Evolutionary conservation across 2,113 vertebrate genomes (phyloP), one percentile per base, ranked within the genome.

Genomic region (Deroptyus accipitrinus): DNA sequence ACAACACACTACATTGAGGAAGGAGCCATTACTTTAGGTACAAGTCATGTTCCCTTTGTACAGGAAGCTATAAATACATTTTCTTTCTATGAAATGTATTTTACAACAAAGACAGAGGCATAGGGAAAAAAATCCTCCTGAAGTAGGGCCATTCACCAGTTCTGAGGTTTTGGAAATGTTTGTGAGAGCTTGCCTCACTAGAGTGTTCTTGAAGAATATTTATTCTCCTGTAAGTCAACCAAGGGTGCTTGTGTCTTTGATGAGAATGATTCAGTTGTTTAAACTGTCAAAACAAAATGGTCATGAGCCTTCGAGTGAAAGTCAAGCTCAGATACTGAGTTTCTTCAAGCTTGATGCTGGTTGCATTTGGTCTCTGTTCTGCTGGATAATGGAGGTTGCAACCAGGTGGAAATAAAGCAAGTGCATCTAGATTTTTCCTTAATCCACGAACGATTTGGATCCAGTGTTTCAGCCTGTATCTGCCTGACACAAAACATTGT

Each of bases 81-180:
- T 93, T 93, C 51, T 77, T 88, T 88, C 85, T 78, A 83, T 88
- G 82, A 94, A 88, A 88, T 18, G 2, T 25, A 25, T 73, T 85
- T 84, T 67, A 13, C 30, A 78, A 51, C 15, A 91, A 25, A 75
- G 44, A 64, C 13, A 74, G 20, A 85, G 5, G 13, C 28, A 27
- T 59, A 80, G 46, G 22, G 5, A 15, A 17, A 49, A 49, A 51
- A 67, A 11, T 12, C 13, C 62, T 28, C 5, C 23, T 19, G 9
- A 44, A 52, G 23, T 33, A 41, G 37, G 24, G 20, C 3, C 13
- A 28, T 62, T 90, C 54, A 90, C 4, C 30, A 30, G 1, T 66
- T 86, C n/a, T 87, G 78, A 91, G 54, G 41, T 83, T 95, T 67
- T 67, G 51, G 70, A 80, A 88, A 74, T 15, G 7, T 85, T 82